These are phyloP conservation scores for Temnothorax nylanderi DNA, from an alignment of 1,140 invertebrate genomes.

Conservation along the genomic window DNA sequence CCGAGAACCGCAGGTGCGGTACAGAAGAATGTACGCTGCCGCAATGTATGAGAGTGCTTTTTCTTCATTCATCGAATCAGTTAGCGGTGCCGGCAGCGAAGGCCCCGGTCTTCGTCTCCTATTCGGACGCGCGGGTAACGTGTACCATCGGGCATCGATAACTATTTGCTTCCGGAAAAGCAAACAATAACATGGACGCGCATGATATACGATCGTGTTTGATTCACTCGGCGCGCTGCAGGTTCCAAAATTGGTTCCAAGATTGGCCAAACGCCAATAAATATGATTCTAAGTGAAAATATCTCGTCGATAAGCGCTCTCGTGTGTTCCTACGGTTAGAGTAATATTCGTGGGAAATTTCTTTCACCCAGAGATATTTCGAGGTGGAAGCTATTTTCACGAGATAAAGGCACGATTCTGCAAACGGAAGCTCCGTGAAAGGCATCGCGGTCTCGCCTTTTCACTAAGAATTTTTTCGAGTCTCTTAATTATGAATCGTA, in stretches of 20 bases:
- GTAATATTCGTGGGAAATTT: not conserved
- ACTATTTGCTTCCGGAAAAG: not conserved
- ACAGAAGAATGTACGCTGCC: conserved; percentile 13
- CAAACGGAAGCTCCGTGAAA: not conserved
- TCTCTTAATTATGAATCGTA: conserved; percentile 47
- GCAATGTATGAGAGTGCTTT: conserved; percentile 59
- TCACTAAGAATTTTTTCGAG: conserved; percentile 38
- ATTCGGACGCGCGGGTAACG: not conserved
- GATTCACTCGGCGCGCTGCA: not conserved
- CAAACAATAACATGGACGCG: conserved; percentile 28
- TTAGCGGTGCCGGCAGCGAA: not conserved
- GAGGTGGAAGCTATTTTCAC: not conserved
- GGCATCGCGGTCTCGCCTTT: not conserved
- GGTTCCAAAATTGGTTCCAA: conserved; percentile 5
- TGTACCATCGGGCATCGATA: conserved; percentile 1
- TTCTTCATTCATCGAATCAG: conserved; percentile 57
- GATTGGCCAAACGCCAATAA: not conserved
- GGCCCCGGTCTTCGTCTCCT: not conserved
- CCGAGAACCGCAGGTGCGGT: conserved; percentile 42
- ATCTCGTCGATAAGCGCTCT: not conserved
- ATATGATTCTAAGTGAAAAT: conserved; percentile 12
- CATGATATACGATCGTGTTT: conserved; percentile 42
- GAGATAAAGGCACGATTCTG: not conserved
- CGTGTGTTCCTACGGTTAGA: not conserved
- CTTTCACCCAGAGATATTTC: not conserved